These are phyloP conservation scores for Dugesia japonica DNA, from an alignment of 2,888 invertebrate genomes.

Conservation along the genomic window DNA sequence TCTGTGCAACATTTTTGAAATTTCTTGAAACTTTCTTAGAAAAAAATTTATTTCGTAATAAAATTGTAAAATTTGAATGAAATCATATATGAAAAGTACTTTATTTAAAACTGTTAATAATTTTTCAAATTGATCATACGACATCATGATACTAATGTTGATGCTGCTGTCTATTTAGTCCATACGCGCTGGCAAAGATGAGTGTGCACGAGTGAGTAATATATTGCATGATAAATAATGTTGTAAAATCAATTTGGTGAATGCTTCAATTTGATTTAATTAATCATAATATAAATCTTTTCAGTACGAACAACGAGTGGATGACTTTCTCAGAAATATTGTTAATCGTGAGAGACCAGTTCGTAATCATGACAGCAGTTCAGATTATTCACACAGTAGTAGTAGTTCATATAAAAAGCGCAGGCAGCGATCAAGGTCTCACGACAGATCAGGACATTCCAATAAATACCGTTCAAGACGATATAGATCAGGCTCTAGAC, in stretches of 20 bases:
- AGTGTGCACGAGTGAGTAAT: not conserved
- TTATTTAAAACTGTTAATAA: no score
- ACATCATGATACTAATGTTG: not conserved
- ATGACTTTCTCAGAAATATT: conserved; percentile 24
- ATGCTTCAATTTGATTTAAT: not conserved
- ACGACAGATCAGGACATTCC: not conserved
- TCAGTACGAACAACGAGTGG: conserved; percentile 27
- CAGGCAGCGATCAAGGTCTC: not conserved
- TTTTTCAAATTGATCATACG: no score
- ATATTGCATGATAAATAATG: conserved; percentile 8
- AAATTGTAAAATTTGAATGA: no score
- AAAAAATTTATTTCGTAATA: no score
- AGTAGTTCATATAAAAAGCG: not conserved
- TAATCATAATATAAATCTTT: not conserved
- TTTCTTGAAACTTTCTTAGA: no score
- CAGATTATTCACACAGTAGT: not conserved
- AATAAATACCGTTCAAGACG: not conserved
- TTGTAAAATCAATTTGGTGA: no score
- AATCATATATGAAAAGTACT: no score
- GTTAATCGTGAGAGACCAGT: not conserved
- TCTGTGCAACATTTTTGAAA: no score
- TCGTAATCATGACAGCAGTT: conserved; percentile 9
- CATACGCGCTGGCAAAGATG: not conserved
- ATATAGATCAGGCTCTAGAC: not conserved
- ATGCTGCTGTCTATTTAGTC: conserved; percentile 13